Percentiles rank a stretch among this genome's conserved stretches.
phyloP scores from a whole-genome alignment of 2,888 invertebrate species.

The Malthinus seriepunctatus region DNA sequence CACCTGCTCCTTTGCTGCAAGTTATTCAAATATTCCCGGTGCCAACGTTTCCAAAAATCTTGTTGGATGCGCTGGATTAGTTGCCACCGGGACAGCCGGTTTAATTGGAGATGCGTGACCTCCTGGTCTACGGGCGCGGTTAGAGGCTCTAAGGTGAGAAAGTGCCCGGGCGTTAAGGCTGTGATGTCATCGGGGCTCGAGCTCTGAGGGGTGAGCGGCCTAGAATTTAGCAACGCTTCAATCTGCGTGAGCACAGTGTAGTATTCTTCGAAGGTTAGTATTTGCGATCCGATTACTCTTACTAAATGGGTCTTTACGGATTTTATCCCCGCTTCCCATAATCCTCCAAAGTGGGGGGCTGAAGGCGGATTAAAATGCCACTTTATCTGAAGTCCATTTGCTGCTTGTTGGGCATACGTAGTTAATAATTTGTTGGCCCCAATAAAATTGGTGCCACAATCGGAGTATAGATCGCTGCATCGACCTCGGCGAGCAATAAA shows the following conservation, averaged over 20 bases:
- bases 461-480: too few species aligned
- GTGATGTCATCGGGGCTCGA: not conserved
- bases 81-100: not conserved
- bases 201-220: conserved; percentile 17
- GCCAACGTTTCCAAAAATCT: conserved; percentile 3
- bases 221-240: conserved; percentile 36
- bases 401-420: too few species aligned
- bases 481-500: too few species aligned
- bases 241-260: conserved; percentile 32
- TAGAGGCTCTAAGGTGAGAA: not conserved
- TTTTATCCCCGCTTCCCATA: too few species aligned
- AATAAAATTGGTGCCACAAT: too few species aligned
- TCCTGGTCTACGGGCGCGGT: not conserved
- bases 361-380: too few species aligned
- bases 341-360: too few species aligned
- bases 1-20: too few species aligned
- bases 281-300: too few species aligned
- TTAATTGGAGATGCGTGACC: not conserved
- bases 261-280: conserved; percentile 38
- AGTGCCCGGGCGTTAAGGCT: not conserved
- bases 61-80: not conserved
- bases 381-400: too few species aligned
- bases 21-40: not conserved
- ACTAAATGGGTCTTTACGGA: too few species aligned
- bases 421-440: too few species aligned